Evolutionary conservation across 2,888 invertebrate species (phyloP).

Genomic region (Pseudococcus jackbeardsleyi): DNA sequence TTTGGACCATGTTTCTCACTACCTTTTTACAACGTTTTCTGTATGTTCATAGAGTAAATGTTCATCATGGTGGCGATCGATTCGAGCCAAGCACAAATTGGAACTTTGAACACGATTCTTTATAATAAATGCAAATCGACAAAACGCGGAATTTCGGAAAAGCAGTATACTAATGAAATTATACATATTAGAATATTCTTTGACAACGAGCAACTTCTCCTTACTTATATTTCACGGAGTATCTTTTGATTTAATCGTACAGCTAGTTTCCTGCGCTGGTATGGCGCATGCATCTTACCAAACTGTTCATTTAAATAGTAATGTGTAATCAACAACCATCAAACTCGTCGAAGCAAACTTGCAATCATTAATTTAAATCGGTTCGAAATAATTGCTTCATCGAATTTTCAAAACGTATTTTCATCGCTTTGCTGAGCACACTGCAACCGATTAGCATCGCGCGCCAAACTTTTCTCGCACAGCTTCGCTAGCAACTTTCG

Average conservation of each 20-base stretch:
- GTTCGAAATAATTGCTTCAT: conserved; percentile 8
- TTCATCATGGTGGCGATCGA: background rate
- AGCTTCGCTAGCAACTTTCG: background rate
- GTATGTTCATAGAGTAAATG: background rate
- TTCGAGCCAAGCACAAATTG: background rate
- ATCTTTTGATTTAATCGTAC: conserved; percentile 32
- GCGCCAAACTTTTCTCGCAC: background rate
- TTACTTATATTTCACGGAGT: background rate
- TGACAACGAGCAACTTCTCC: conserved; percentile 35
- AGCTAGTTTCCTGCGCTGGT: background rate
- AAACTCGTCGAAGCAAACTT: conserved; percentile 26
- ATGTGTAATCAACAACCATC: conserved; percentile 28
- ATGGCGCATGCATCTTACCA: background rate
- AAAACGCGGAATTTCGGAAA: background rate
- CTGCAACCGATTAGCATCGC: background rate
- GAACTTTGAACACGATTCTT: conserved; percentile 5
- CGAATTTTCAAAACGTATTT: conserved; percentile 4
- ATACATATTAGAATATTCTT: conserved; percentile 29
- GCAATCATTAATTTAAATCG: conserved; percentile 37
- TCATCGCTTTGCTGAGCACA: background rate
- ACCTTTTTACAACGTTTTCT: background rate
- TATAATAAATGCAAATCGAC: conserved; percentile 2
- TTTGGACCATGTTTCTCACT: background rate
- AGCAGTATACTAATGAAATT: conserved; percentile 32
- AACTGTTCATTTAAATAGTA: conserved; percentile 10